phyloP scores from a whole-genome alignment of 2,113 vertebrate species.

The Pantherophis guttatus region DNA sequence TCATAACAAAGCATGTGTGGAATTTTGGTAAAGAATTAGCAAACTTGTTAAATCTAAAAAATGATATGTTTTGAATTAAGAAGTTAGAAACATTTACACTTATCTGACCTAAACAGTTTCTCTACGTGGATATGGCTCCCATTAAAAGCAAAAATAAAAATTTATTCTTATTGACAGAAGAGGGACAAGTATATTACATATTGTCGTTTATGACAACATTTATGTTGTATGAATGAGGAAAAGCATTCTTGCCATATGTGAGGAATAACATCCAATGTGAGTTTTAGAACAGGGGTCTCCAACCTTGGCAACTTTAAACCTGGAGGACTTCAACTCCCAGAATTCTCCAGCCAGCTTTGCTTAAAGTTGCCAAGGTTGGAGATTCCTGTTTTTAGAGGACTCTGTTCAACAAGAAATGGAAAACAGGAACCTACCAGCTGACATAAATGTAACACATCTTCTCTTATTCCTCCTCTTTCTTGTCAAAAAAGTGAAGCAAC shows the following conservation, averaged over 20 bases:
- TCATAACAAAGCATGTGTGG: background rate
- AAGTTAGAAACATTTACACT: background rate
- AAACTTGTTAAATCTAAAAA: background rate
- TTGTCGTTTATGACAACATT: background rate
- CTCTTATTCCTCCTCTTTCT: background rate
- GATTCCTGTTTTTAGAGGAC: background rate
- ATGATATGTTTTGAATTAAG: background rate
- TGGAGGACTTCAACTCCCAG: too few relatives aligned
- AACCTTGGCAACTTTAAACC: too few relatives aligned
- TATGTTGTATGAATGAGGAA: background rate
- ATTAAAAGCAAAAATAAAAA: background rate
- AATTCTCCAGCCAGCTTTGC: too few relatives aligned
- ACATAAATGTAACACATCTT: background rate
- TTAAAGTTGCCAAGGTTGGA: too few relatives aligned
- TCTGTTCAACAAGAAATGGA: background rate
- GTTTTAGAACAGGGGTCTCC: background rate
- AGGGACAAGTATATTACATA: background rate
- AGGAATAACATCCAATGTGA: background rate
- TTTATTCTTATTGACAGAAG: background rate
- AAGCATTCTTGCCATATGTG: background rate
- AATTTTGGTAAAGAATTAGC: background rate
- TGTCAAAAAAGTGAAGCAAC: background rate
- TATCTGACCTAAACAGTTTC: background rate
- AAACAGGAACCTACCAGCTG: background rate
- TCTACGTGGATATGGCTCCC: background rate